phyloP scores from a whole-genome alignment of 2,888 invertebrate genomes.

The Andrena dorsata region DNA sequence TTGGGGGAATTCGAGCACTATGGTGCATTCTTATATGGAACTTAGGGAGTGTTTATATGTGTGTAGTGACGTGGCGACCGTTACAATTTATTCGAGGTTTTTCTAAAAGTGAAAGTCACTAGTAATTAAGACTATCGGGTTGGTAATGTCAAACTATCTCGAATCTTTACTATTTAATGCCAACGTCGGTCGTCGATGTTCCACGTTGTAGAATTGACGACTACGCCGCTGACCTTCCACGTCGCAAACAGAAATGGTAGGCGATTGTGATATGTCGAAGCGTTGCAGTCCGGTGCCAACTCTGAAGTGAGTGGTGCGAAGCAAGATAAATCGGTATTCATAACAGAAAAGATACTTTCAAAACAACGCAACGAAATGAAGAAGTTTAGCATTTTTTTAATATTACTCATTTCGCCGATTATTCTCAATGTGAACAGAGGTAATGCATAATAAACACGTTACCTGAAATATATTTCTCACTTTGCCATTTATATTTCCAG shows the following conservation, averaged over 20 bases:
- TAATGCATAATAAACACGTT: slow-evolving; percentile 84
- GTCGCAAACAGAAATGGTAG: slow-evolving; percentile 77
- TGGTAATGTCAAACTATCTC: slow-evolving; percentile 8
- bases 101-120: not conserved
- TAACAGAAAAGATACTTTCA: slow-evolving; percentile 59
- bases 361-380: slow-evolving; percentile 87
- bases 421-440: slow-evolving; percentile 90
- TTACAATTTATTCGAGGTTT: not conserved
- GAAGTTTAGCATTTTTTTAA: slow-evolving; percentile 88
- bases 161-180: slow-evolving; percentile 29
- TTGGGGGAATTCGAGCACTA: too few relatives aligned
- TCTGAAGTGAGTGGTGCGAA: slow-evolving; percentile 52
- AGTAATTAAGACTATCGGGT: slow-evolving; percentile 15
- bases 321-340: slow-evolving; percentile 47
- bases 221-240: slow-evolving; percentile 77
- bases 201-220: slow-evolving; percentile 81
- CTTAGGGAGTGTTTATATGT: too few relatives aligned
- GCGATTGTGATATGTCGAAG: slow-evolving; percentile 60
- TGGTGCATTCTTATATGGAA: too few relatives aligned
- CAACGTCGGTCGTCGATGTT: slow-evolving; percentile 65
- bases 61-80: too few relatives aligned
- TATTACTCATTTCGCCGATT: slow-evolving; percentile 90
- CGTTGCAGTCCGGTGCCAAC: slow-evolving; percentile 43
- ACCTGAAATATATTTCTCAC: slow-evolving; percentile 16
- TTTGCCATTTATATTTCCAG: slow-evolving; percentile 3